phyloP scores from a whole-genome alignment of 2,888 invertebrate species.

The Aquatica leii region DNA sequence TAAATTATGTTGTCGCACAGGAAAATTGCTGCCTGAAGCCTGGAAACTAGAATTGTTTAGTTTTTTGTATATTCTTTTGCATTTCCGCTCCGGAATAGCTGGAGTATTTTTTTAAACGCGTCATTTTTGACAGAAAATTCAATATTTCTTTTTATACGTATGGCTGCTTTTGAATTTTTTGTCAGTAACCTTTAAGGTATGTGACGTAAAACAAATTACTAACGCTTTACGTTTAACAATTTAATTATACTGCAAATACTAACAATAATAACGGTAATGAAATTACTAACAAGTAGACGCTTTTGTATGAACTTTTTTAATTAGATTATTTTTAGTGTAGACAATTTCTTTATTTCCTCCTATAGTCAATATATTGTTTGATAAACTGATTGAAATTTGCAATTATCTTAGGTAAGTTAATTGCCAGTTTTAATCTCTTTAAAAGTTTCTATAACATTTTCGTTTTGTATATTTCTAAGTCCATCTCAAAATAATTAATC shows the following conservation, averaged over 20 bases:
- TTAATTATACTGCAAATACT: neutral
- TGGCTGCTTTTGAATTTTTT: constrained; percentile 26
- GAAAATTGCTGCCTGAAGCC: constrained; percentile 38
- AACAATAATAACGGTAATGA: constrained; percentile 9
- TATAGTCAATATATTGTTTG: neutral
- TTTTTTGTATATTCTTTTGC: constrained; percentile 28
- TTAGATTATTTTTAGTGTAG: constrained; percentile 8
- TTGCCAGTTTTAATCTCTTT: too few relatives aligned
- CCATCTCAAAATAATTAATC: constrained; percentile 42
- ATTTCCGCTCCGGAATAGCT: constrained; percentile 30
- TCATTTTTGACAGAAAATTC: constrained; percentile 30
- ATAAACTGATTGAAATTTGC: too few relatives aligned
- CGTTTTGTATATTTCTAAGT: constrained; percentile 44
- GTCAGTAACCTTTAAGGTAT: constrained; percentile 29
- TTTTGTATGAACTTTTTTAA: constrained; percentile 20
- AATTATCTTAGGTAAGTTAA: too few relatives aligned
- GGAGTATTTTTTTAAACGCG: constrained; percentile 19
- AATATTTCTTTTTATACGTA: constrained; percentile 1
- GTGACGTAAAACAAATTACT: constrained; percentile 22
- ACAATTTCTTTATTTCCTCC: constrained; percentile 3
- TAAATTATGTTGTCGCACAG: constrained; percentile 36
- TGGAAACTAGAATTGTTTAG: constrained; percentile 33
- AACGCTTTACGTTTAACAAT: neutral
- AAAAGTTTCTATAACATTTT: neutral
- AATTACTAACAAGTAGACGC: constrained; percentile 18